These are phyloP conservation scores for Karalla daura DNA, from an alignment of 2,797 vertebrate genomes.

Conservation along the genomic window DNA sequence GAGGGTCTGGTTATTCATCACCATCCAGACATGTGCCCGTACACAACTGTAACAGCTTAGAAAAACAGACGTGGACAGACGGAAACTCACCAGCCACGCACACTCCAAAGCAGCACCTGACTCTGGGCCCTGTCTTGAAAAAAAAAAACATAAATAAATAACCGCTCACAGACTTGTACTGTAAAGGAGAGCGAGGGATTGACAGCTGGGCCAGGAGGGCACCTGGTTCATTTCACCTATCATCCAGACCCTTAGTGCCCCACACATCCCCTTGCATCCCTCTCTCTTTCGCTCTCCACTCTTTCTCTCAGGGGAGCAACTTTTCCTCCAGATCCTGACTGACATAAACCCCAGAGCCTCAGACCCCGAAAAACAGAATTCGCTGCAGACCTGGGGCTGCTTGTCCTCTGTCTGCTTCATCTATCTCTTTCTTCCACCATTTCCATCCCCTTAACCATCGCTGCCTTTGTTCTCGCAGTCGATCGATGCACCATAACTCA, in stretches of 20 bases:
- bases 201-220: slow-evolving; percentile 71
- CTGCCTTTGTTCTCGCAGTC: slow-evolving; percentile 76
- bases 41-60: slow-evolving; percentile 59
- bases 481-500: slow-evolving; percentile 81
- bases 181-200: slow-evolving; percentile 55
- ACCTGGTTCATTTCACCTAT: slow-evolving; percentile 85
- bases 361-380: slow-evolving; percentile 69
- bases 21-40: slow-evolving; percentile 74
- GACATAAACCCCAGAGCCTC: slow-evolving; percentile 72
- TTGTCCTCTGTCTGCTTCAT: slow-evolving; percentile 76
- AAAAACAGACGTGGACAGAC: slow-evolving; percentile 61
- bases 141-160: slow-evolving; percentile 5
- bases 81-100: slow-evolving; percentile 49
- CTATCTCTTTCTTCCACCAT: slow-evolving; percentile 75
- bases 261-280: slow-evolving; percentile 71
- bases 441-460: slow-evolving; percentile 67
- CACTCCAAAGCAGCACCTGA: slow-evolving; percentile 70
- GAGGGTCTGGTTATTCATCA: slow-evolving; percentile 80
- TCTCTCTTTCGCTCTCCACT: slow-evolving; percentile 54
- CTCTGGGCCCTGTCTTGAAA: slow-evolving; percentile 51
- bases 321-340: slow-evolving; percentile 75
- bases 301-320: slow-evolving; percentile 72
- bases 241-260: slow-evolving; percentile 73
- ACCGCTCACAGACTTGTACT: slow-evolving; percentile 34
- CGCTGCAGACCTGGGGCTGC: slow-evolving; percentile 64